A percentile compares a stretch with the other conserved stretches of the same genome.
These are phyloP conservation scores for Psococerastis gibbosa DNA, from an alignment of 2,888 invertebrate species.

Conservation along the genomic window DNA sequence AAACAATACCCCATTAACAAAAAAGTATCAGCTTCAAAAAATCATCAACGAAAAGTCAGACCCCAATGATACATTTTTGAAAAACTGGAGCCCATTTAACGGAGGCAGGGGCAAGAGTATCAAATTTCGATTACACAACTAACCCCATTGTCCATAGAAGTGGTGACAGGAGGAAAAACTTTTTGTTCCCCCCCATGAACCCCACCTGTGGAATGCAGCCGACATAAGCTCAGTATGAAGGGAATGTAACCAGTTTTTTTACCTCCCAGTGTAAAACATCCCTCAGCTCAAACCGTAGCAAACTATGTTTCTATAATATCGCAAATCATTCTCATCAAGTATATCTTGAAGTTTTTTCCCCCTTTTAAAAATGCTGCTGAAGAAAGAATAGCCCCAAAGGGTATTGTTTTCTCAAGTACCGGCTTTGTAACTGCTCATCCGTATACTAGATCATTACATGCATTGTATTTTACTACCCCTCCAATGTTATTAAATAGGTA, in stretches of 20 bases:
- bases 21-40: no score
- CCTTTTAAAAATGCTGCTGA: background rate
- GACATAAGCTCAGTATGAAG: conserved; percentile 4
- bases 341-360: background rate
- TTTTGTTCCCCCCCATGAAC: conserved; percentile 1
- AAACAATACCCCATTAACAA: no score
- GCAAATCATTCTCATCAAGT: conserved; percentile 3
- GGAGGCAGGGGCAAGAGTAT: background rate
- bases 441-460: no score
- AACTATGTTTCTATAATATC: conserved; percentile 8
- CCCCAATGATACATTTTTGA: no score
- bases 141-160: background rate
- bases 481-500: no score
- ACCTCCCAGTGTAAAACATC: conserved; percentile 9
- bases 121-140: background rate
- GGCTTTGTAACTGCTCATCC: no score
- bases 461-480: no score
- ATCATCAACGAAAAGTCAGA: background rate
- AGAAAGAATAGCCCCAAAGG: no score
- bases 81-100: background rate
- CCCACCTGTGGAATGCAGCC: background rate
- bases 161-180: background rate
- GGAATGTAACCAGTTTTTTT: conserved; percentile 2
- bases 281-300: conserved; percentile 11
- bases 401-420: no score